Base-by-base conservation (phyloP, 2,888 invertebrate genomes). In the Cerastis leucographa region DNA sequence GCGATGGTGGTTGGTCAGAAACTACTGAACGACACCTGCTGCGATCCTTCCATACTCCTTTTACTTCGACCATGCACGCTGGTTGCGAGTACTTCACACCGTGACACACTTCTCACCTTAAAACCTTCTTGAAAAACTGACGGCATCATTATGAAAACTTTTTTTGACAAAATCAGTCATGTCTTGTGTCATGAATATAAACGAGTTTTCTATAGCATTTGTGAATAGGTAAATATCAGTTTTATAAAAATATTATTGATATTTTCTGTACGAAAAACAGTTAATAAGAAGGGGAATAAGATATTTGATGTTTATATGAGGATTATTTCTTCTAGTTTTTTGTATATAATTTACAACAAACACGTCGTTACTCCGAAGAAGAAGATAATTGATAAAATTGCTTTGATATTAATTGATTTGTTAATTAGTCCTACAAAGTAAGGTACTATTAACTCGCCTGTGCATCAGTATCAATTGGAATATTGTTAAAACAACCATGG, bases 401-500 rank as follows among this genome's bases (percentile, higher is more conserved):
- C 44, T 68, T 56, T 49, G 49, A 56, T 49, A 61, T 64, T 80
- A 74, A 80, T 84, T 61, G 46, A 62, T 74, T 72, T 67, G 59
- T 51, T 72, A 59, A 70, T 74, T 85, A 74, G 40, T 59, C 0
- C 6, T n/a, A 49, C 51, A 12, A 59, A 71, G 14, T 54, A 70
- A 66, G 25, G 42, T 0, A 51, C 29, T 46, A 40, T 65, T 62
- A 62, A 19, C 17, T 73, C 19, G 62, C 42, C n/a, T 67, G 65
- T 71, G n/a, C 35, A 78, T 79, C 64, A 85, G 77, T 85, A 51
- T 42, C 72, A 73, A 62, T 69, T 49, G 17, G 40, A 79, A 77
- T 68, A 40, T 71, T 66, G 65, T 54, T 67, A 25, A 25, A 44
- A 69, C 40, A 61, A 78, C 62, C 80, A 81, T 88, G 86, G 59